A percentile compares a stretch with the other conserved stretches of the same genome.
Evolutionary conservation across 2,113 vertebrate species (phyloP).

Genomic region (Scortum barcoo): DNA sequence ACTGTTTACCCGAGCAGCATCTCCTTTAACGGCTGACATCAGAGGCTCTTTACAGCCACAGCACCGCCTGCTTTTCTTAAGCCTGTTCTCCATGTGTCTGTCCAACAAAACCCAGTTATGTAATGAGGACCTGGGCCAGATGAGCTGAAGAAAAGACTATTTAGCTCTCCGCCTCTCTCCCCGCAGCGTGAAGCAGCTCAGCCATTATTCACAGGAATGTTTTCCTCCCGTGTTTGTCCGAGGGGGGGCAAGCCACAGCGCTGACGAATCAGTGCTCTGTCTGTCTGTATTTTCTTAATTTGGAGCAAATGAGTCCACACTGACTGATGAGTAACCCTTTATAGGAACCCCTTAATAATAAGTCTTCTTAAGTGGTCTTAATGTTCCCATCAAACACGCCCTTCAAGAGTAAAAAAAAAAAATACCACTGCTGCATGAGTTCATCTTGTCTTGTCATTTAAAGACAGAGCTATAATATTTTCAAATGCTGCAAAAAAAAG

Average conservation of each 20-base stretch:
- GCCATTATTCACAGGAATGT: slow-evolving; percentile 72
- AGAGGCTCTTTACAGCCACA: slow-evolving; percentile 38
- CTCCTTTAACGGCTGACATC: slow-evolving; percentile 48
- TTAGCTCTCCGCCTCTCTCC: slow-evolving; percentile 64
- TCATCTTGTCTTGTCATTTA: not conserved
- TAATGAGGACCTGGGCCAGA: slow-evolving; percentile 66
- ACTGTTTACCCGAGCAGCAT: slow-evolving; percentile 54
- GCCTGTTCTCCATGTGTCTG: slow-evolving; percentile 36
- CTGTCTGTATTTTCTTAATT: slow-evolving; percentile 45
- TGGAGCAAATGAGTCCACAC: slow-evolving; percentile 34
- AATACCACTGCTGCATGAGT: not conserved
- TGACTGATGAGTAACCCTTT: slow-evolving; percentile 47
- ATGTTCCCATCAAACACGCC: slow-evolving; percentile 4
- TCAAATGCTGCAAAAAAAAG: not conserved
- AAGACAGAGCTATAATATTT: not conserved
- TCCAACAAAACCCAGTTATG: slow-evolving; percentile 68
- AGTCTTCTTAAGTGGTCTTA: not conserved
- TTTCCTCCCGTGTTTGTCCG: slow-evolving; percentile 68
- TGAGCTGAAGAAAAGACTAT: slow-evolving; percentile 62
- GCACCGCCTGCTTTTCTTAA: slow-evolving; percentile 40
- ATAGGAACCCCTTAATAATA: slow-evolving; percentile 17
- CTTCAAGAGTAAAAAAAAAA: not conserved
- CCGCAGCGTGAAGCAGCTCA: slow-evolving; percentile 53
- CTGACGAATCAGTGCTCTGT: slow-evolving; percentile 38
- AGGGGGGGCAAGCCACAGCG: slow-evolving; percentile 28